Evolutionary conservation across 2,888 invertebrate genomes (phyloP).

Genomic region (Muscina levida): DNA sequence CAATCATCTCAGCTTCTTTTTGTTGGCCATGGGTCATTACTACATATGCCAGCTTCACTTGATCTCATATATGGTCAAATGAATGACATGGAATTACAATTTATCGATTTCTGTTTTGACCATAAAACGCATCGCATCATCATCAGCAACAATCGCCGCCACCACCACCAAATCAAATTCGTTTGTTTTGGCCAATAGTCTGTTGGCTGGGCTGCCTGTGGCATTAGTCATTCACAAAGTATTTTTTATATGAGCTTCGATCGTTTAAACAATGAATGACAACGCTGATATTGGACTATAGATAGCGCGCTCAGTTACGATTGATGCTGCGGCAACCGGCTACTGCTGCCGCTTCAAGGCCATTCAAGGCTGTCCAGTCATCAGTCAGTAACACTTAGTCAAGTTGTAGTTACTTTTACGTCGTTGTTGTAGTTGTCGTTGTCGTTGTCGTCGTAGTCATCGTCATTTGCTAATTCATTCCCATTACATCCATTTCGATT

Average conservation of each 20-base stretch:
- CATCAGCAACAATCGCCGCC: slow-evolving; percentile 5
- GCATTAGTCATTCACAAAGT: slow-evolving; percentile 57
- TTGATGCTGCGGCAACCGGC: slow-evolving; percentile 22
- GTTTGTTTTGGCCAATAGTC: slow-evolving; percentile 44
- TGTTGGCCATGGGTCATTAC: background rate
- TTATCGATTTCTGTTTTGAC: slow-evolving; percentile 58
- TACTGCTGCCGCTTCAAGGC: slow-evolving; percentile 53
- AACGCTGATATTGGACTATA: slow-evolving; percentile 3
- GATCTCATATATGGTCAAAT: slow-evolving; percentile 32
- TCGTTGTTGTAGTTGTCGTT: background rate
- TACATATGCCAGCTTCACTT: background rate
- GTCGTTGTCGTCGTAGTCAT: background rate
- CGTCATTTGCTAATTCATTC: slow-evolving; percentile 31
- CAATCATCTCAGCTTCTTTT: background rate
- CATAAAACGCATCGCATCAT: slow-evolving; percentile 44
- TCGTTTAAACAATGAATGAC: background rate
- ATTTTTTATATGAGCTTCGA: no score
- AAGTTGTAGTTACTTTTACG: slow-evolving; percentile 51
- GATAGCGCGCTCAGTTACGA: slow-evolving; percentile 3
- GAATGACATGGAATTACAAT: slow-evolving; percentile 47
- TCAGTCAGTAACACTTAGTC: slow-evolving; percentile 42
- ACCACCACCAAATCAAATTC: no score
- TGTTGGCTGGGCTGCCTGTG: slow-evolving; percentile 12
- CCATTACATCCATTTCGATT: slow-evolving; percentile 7
- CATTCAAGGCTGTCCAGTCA: slow-evolving; percentile 65